Evolutionary conservation across 2,888 invertebrate species (phyloP).

Genomic region (Minunthozetes semirufus): DNA sequence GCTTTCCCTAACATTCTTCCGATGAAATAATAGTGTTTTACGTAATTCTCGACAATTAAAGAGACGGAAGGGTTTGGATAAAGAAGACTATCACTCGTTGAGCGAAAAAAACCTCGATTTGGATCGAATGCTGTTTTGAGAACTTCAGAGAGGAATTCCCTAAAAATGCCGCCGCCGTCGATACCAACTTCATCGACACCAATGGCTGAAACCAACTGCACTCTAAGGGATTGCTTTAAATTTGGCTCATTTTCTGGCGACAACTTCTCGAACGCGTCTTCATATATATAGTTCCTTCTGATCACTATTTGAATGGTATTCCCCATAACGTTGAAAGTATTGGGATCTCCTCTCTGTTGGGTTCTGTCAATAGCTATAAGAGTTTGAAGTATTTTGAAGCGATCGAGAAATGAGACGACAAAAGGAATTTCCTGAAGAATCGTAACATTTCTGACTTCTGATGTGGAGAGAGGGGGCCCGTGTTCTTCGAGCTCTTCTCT

Average conservation of each 20-base stretch:
- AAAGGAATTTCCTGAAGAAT: slow-evolving; percentile 89
- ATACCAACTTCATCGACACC: slow-evolving; percentile 93
- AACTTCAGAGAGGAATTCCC: slow-evolving; percentile 89
- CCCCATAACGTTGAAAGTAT: slow-evolving; percentile 60
- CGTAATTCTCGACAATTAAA: slow-evolving; percentile 73
- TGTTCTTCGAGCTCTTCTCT: slow-evolving; percentile 43
- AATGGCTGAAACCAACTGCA: slow-evolving; percentile 79
- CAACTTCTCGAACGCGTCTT: slow-evolving; percentile 92
- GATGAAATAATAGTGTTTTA: slow-evolving; percentile 85
- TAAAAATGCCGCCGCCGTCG: slow-evolving; percentile 92
- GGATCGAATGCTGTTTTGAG: slow-evolving; percentile 94
- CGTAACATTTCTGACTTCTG: slow-evolving; percentile 76
- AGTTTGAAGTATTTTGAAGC: slow-evolving; percentile 60
- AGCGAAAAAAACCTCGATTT: slow-evolving; percentile 80
- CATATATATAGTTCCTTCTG: slow-evolving; percentile 86
- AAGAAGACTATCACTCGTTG: slow-evolving; percentile 83
- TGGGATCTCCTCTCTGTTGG: slow-evolving; percentile 62
- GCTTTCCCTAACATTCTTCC: slow-evolving; percentile 94
- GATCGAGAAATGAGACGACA: slow-evolving; percentile 79
- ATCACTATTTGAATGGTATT: slow-evolving; percentile 69
- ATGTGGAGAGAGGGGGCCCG: slow-evolving; percentile 50
- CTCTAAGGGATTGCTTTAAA: slow-evolving; percentile 51
- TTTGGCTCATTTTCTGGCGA: slow-evolving; percentile 72
- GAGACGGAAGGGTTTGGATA: slow-evolving; percentile 93
- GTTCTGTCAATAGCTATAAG: slow-evolving; percentile 56